These are phyloP conservation scores for Meliscaeva auricollis DNA, from an alignment of 2,888 invertebrate genomes.

Conservation along the genomic window DNA sequence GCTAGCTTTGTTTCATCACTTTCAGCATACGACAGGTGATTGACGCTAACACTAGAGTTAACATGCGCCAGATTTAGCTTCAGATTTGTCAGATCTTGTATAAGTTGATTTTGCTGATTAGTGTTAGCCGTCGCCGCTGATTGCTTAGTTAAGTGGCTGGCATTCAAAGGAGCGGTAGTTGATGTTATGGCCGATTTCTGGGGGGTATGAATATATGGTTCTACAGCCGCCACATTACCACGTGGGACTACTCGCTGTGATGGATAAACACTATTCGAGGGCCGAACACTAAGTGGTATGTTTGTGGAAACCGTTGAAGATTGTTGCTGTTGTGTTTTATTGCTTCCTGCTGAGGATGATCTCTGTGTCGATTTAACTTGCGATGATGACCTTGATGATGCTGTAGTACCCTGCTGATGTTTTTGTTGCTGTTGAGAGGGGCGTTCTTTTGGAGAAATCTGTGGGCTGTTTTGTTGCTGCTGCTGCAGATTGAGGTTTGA, in stretches of 20 bases:
- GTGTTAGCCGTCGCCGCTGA: slow-evolving; percentile 83
- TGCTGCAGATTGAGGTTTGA: slow-evolving; percentile 87
- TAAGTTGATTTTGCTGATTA: slow-evolving; percentile 83
- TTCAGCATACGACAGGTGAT: slow-evolving; percentile 85
- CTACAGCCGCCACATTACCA: slow-evolving; percentile 94
- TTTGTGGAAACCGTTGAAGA: slow-evolving; percentile 65
- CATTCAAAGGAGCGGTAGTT: slow-evolving; percentile 83
- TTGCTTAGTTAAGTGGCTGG: slow-evolving; percentile 80
- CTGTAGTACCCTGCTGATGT: slow-evolving; percentile 77
- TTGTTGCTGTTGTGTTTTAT: slow-evolving; percentile 74
- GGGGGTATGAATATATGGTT: slow-evolving; percentile 94
- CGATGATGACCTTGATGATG: slow-evolving; percentile 52
- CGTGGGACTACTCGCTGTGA: slow-evolving; percentile 85
- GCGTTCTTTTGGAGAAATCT: slow-evolving; percentile 79
- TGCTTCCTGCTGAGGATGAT: slow-evolving; percentile 36
- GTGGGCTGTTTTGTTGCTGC: slow-evolving; percentile 77
- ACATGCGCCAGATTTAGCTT: slow-evolving; percentile 79
- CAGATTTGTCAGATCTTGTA: slow-evolving; percentile 83
- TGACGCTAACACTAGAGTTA: slow-evolving; percentile 85
- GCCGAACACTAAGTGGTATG: slow-evolving; percentile 76
- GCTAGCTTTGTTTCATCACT: slow-evolving; percentile 85
- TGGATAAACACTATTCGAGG: slow-evolving; percentile 80
- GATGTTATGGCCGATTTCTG: slow-evolving; percentile 85
- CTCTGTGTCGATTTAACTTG: slow-evolving; percentile 69
- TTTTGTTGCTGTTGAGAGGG: slow-evolving; percentile 66